Percentiles rank a stretch among this genome's conserved stretches.
Evolutionary conservation across 1,140 invertebrate species (phyloP).

Genomic region (Maconellicoccus hirsutus): DNA sequence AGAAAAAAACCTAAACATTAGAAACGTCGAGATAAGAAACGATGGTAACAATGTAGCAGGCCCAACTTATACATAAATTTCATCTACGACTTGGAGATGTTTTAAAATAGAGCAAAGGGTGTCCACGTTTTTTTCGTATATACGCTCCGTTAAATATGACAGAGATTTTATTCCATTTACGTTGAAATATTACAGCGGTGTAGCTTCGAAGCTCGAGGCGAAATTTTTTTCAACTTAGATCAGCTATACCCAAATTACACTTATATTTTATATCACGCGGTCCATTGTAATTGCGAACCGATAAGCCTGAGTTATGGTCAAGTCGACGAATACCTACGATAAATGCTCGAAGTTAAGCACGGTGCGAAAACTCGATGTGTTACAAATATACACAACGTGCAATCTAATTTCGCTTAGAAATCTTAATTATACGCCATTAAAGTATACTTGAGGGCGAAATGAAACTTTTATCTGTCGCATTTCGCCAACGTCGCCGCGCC

Average conservation of each 20-base stretch:
- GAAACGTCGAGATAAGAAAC: not conserved
- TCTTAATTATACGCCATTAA: constrained; percentile 9
- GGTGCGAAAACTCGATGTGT: too few relatives aligned
- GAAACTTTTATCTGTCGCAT: constrained; percentile 3
- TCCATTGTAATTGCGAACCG: too few relatives aligned
- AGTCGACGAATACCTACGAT: too few relatives aligned
- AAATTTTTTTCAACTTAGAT: too few relatives aligned
- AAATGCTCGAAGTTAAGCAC: too few relatives aligned
- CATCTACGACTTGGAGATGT: not conserved
- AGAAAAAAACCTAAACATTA: not conserved
- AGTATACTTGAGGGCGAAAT: not conserved
- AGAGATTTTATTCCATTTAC: too few relatives aligned
- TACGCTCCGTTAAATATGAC: too few relatives aligned
- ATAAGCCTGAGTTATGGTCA: too few relatives aligned
- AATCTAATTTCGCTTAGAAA: not conserved
- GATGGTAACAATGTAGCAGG: not conserved
- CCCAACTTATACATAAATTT: not conserved
- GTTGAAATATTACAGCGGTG: too few relatives aligned
- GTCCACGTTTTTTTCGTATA: not conserved
- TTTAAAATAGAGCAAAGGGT: not conserved
- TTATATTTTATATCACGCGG: too few relatives aligned
- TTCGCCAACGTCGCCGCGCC: not conserved
- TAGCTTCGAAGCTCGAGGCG: too few relatives aligned
- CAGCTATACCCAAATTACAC: too few relatives aligned
- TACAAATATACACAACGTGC: not conserved